Evolutionary conservation across 2,888 invertebrate genomes (phyloP).

Genomic region (Amphipyra berbera): DNA sequence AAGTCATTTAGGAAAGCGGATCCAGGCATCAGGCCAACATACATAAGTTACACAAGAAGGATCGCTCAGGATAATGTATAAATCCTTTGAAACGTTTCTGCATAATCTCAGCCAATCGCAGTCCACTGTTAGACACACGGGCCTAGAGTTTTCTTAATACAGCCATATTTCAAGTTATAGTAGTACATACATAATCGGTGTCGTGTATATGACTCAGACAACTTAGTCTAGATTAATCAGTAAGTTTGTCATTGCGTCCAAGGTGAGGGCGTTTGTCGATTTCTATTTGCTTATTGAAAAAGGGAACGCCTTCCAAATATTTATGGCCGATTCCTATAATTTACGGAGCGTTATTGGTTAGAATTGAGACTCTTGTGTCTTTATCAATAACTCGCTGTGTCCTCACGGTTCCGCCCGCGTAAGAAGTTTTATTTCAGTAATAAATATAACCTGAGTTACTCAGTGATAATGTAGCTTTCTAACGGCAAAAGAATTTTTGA

Average conservation of each 20-base stretch:
- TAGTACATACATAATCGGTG: constrained; percentile 22
- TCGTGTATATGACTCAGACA: constrained; percentile 57
- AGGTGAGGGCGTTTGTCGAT: constrained; percentile 64
- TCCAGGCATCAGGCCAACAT: constrained; percentile 53
- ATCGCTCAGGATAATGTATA: constrained; percentile 26
- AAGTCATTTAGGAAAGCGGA: constrained; percentile 57
- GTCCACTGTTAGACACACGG: not conserved
- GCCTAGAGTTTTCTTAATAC: constrained; percentile 15
- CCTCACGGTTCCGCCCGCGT: too few species aligned
- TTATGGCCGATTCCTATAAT: too few species aligned
- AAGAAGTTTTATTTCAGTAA: too few species aligned
- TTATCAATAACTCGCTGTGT: too few species aligned
- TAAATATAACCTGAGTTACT: too few species aligned
- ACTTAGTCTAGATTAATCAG: constrained; percentile 60
- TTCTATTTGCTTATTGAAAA: constrained; percentile 51
- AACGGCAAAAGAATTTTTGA: too few species aligned
- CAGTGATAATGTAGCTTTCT: too few species aligned
- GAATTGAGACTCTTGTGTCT: too few species aligned
- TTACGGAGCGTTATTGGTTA: too few species aligned
- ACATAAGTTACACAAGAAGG: constrained; percentile 42
- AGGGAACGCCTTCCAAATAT: constrained; percentile 46
- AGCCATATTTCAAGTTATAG: constrained; percentile 25
- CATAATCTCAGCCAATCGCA: not conserved
- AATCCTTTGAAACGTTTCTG: constrained; percentile 6
- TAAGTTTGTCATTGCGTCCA: constrained; percentile 63